phyloP scores from a whole-genome alignment of 2,888 invertebrate genomes.

The Actias luna region DNA sequence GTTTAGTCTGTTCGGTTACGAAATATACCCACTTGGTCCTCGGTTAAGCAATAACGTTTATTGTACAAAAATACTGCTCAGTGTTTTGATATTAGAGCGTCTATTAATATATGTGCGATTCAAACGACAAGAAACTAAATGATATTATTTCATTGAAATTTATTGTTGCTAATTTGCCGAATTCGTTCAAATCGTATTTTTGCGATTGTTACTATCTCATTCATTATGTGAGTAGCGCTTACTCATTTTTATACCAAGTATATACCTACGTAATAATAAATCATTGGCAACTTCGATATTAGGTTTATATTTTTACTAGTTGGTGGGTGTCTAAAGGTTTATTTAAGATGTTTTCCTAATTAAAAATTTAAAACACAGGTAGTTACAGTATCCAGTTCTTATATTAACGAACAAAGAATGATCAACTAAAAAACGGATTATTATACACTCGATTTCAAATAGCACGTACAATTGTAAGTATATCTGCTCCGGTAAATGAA shows the following conservation, averaged over 20 bases:
- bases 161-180: background rate
- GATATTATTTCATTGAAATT: background rate
- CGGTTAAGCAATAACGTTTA: background rate
- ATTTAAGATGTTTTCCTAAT: background rate
- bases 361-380: background rate
- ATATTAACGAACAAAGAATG: too few species aligned
- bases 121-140: background rate
- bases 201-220: background rate
- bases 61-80: background rate
- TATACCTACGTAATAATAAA: background rate
- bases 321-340: background rate
- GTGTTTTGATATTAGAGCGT: background rate
- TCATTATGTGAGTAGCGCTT: background rate
- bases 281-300: background rate
- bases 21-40: constrained; percentile 41
- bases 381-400: too few species aligned
- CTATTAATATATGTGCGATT: background rate
- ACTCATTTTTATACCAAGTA: background rate
- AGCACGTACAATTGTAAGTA: too few species aligned
- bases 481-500: too few species aligned
- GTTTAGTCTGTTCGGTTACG: constrained; percentile 58
- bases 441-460: too few species aligned
- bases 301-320: background rate
- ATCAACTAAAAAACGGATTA: too few species aligned
- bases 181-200: background rate